Base-by-base conservation (phyloP, 2,113 vertebrate species). In the Siphamia tubifer region DNA sequence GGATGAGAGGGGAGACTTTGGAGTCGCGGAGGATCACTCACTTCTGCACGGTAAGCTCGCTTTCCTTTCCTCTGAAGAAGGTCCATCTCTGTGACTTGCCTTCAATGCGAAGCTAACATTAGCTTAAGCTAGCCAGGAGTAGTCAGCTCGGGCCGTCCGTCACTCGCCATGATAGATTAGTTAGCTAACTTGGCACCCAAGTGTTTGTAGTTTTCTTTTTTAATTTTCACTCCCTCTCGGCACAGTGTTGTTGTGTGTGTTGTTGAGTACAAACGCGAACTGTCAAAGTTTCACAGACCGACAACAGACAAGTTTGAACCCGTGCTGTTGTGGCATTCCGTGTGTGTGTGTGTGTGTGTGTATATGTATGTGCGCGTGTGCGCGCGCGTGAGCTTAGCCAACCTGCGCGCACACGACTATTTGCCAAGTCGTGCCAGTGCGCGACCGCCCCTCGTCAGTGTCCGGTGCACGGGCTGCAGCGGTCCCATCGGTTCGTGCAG, bases 1-100 rank as follows among this genome's bases (percentile, higher is more conserved):
- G 77, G 92, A 93, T 68, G 93, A 94, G 44, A 79, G 86, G 74
- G 90, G 89, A n/a, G 88, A 87, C 81, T 92, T 91, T 40, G 89
- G 78, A 72, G 71, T 49, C 35, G 58, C 44, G 15, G 89, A 88
- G 3, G 87, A 87, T 62, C 87, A 67, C 60, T 76, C 88, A 63
- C 72, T 90, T 57, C 66, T 88, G 8, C 89, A 66, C 75, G 92
- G 91, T 92, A 81, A 90, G 85, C 63, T 60, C 51, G 42, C 27
- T 7, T 48, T 51, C n/a, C n/a, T 20, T 24, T 11, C 34, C 11
- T 17, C 38, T 30, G 42, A 64, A 52, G 39, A 74, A 80, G 74
- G 76, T 86, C 71, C 77, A 81, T 83, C 74, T 81, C 45, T 34
- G 43, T 17, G 68, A 83, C 72, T 86, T 71, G 74, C 72, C 72